A percentile compares a stretch with the other conserved stretches of the same genome.
phyloP scores from a whole-genome alignment of 2,113 vertebrate genomes.

The Recurvirostra avosetta region DNA sequence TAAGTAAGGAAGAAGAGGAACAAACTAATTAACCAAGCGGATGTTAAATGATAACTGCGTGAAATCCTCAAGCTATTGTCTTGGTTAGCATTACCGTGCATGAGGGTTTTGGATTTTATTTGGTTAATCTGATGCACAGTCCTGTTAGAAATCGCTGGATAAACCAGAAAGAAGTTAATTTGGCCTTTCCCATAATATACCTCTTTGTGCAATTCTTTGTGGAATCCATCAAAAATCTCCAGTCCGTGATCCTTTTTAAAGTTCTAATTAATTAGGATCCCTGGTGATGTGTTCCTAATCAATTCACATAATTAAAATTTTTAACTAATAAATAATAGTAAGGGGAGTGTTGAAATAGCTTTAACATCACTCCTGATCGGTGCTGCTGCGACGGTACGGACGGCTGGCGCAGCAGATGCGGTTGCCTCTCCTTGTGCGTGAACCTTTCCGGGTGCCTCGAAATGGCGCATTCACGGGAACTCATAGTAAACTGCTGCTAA shows the following conservation, averaged over 20 bases:
- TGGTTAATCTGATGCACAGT: background rate
- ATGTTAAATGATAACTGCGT: background rate
- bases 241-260: slow-evolving; percentile 58
- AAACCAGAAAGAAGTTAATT: background rate
- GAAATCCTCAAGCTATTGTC: background rate
- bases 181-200: slow-evolving; percentile 8
- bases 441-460: background rate
- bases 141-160: background rate
- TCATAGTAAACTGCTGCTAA: background rate
- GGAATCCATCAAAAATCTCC: slow-evolving; percentile 23
- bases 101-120: background rate
- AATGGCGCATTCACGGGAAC: background rate
- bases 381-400: background rate
- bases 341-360: background rate
- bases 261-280: slow-evolving; percentile 63
- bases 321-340: slow-evolving; percentile 62
- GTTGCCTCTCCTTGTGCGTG: background rate
- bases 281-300: slow-evolving; percentile 56
- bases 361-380: background rate
- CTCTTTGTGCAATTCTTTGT: slow-evolving; percentile 39
- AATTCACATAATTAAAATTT: slow-evolving; percentile 66
- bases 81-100: background rate
- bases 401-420: rapidly evolving
- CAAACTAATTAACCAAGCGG: background rate
- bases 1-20: background rate